These are phyloP conservation scores for Phyllopteryx taeniolatus DNA, from an alignment of 2,113 vertebrate species.

Conservation along the genomic window DNA sequence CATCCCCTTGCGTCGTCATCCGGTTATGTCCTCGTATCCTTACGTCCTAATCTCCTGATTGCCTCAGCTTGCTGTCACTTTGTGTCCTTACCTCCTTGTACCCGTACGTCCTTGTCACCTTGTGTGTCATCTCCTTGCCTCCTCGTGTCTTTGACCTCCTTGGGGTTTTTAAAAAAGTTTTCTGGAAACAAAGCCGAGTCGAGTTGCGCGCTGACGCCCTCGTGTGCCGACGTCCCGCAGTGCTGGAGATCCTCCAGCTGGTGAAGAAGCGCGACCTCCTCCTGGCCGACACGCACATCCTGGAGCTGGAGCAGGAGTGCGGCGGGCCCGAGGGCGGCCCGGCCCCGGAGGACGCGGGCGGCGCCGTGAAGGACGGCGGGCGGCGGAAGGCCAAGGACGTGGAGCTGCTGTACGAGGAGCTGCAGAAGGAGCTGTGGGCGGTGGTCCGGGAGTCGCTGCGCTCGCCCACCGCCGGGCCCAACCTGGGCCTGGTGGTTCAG, in stretches of 20 bases:
- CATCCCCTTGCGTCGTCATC: no score
- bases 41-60: no score
- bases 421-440: slow-evolving; percentile 85
- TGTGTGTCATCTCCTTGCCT: no score
- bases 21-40: no score
- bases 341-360: slow-evolving; percentile 29
- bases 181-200: no score
- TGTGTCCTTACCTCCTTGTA: no score
- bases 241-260: slow-evolving; percentile 86
- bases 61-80: no score
- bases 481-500: slow-evolving; percentile 79
- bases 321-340: slow-evolving; percentile 35
- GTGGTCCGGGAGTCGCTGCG: slow-evolving; percentile 81
- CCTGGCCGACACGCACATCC: slow-evolving; percentile 83
- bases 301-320: slow-evolving; percentile 86
- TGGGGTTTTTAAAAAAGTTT: no score
- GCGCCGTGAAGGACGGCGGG: slow-evolving; percentile 53
- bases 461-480: slow-evolving; percentile 67
- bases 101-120: no score
- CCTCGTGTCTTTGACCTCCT: no score
- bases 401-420: slow-evolving; percentile 84
- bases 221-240: slow-evolving; percentile 51
- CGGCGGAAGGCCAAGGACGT: slow-evolving; percentile 84
- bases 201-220: no score
- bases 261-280: slow-evolving; percentile 85